phyloP scores from a whole-genome alignment of 2,888 invertebrate genomes.

The Andrena trimmerana region DNA sequence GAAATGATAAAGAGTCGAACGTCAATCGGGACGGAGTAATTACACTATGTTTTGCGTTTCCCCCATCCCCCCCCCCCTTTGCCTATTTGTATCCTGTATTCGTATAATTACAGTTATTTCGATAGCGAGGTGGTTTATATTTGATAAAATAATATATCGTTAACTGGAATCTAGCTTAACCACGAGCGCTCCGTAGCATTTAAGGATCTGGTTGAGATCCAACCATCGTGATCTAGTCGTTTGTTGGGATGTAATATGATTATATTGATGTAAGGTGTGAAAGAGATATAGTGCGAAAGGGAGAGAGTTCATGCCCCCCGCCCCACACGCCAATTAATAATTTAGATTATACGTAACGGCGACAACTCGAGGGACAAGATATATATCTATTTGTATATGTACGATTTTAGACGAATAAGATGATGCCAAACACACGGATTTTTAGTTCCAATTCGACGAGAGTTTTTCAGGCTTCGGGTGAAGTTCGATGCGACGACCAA shows the following conservation, averaged over 20 bases:
- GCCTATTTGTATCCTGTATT: slow-evolving; percentile 69
- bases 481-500: slow-evolving; percentile 22
- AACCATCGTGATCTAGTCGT: slow-evolving; percentile 84
- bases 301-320: slow-evolving; percentile 36
- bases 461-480: background rate
- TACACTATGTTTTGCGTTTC: slow-evolving; percentile 61
- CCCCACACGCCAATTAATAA: slow-evolving; percentile 40
- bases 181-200: slow-evolving; percentile 78
- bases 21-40: slow-evolving; percentile 53
- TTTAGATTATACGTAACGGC: slow-evolving; percentile 34
- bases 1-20: slow-evolving; percentile 33
- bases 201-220: slow-evolving; percentile 81
- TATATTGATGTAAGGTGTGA: slow-evolving; percentile 44
- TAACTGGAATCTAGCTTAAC: slow-evolving; percentile 69
- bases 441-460: slow-evolving; percentile 35
- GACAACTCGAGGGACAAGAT: slow-evolving; percentile 33
- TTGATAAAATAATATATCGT: slow-evolving; percentile 76
- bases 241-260: slow-evolving; percentile 78
- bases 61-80: slow-evolving; percentile 47
- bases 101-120: slow-evolving; percentile 56
- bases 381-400: slow-evolving; percentile 15
- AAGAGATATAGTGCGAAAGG: slow-evolving; percentile 24
- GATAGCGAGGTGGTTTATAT: slow-evolving; percentile 73
- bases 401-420: slow-evolving; percentile 25
- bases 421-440: slow-evolving; percentile 40